These are phyloP conservation scores for Spatulosminthurus flaviceps DNA, from an alignment of 2,888 invertebrate species.

Conservation along the genomic window DNA sequence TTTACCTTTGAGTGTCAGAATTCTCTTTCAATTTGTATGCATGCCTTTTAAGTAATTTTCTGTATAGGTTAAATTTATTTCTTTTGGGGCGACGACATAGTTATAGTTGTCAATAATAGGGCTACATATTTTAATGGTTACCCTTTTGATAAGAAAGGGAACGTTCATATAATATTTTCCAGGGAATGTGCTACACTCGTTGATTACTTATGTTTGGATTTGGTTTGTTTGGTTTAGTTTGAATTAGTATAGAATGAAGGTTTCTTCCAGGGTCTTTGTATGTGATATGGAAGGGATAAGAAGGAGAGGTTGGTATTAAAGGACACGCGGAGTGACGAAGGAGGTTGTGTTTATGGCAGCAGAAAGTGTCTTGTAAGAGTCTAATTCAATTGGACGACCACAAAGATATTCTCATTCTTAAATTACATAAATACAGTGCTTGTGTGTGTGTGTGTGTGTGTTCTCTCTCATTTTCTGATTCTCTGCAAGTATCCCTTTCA, in stretches of 20 bases:
- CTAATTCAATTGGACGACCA: slow-evolving; percentile 47
- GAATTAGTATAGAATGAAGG: slow-evolving; percentile 13
- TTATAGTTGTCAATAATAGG: too few species aligned
- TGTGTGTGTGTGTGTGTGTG: background rate
- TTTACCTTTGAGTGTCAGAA: too few species aligned
- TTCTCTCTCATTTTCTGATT: background rate
- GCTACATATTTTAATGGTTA: too few species aligned
- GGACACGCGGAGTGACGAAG: slow-evolving; percentile 21
- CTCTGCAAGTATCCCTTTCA: too few species aligned
- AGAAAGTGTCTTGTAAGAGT: slow-evolving; percentile 51
- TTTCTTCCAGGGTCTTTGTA: background rate
- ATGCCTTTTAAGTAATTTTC: too few species aligned
- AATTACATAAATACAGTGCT: slow-evolving; percentile 1
- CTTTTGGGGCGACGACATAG: too few species aligned
- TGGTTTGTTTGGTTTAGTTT: background rate
- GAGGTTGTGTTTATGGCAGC: slow-evolving; percentile 52
- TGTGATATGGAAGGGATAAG: background rate
- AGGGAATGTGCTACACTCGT: too few species aligned
- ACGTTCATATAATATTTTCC: too few species aligned
- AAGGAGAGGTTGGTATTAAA: slow-evolving; percentile 1
- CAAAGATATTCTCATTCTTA: slow-evolving; percentile 33
- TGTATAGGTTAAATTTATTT: too few species aligned
- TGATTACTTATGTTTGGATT: too few species aligned
- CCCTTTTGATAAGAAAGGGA: too few species aligned
- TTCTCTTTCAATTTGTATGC: too few species aligned